Conservation (phyloP, 2,113 vertebrate genomes). For the Chaenogobius annularis region DNA sequence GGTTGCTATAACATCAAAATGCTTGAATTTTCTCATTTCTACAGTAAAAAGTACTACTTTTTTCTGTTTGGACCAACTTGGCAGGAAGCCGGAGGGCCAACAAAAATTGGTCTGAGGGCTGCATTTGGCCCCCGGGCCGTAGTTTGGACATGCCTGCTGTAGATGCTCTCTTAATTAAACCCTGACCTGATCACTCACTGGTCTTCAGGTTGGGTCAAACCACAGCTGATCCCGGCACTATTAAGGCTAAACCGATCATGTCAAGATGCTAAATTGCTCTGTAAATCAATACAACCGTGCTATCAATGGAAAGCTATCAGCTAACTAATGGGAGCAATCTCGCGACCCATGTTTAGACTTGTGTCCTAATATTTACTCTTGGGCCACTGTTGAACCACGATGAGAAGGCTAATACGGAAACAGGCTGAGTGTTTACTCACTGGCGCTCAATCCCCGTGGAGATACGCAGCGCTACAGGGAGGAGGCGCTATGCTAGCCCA, state of each 20-base stretch:
- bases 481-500: background rate
- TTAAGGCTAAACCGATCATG: background rate
- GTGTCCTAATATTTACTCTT: conserved; percentile 6
- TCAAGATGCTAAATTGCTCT: conserved; percentile 4
- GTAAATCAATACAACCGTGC: background rate
- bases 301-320: background rate
- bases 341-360: background rate
- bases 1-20: too few species aligned
- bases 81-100: too few species aligned
- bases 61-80: too few species aligned
- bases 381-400: conserved; percentile 6
- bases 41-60: too few species aligned
- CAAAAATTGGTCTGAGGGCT: too few species aligned
- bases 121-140: too few species aligned
- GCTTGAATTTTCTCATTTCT: too few species aligned
- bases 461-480: background rate
- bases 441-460: background rate
- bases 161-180: background rate
- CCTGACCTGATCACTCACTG: background rate
- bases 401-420: conserved; percentile 1
- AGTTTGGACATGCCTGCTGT: too few species aligned
- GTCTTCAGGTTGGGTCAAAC: background rate
- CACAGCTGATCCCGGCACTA: background rate
- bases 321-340: background rate
- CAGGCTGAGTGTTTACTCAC: background rate